Percentiles rank a stretch among this genome's conserved stretches.
These are phyloP conservation scores for Scomber japonicus DNA, from an alignment of 2,113 vertebrate genomes.

Conservation along the genomic window DNA sequence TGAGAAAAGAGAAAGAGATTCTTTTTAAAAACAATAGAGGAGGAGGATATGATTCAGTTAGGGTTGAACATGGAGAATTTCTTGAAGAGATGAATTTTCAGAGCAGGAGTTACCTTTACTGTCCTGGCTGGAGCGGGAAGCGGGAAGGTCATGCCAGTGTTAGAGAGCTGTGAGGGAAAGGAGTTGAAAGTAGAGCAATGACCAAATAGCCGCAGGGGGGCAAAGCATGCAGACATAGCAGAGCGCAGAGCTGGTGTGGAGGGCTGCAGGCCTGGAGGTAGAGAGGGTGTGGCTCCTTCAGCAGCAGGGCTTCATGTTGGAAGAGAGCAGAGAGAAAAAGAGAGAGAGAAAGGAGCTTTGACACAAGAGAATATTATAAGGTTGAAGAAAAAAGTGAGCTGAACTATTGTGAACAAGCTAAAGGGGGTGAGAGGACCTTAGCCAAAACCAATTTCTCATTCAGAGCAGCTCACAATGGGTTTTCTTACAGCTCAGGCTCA, in stretches of 20 bases:
- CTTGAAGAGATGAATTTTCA: slow-evolving; percentile 27
- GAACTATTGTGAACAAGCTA: slow-evolving; percentile 49
- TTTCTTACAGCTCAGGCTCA: slow-evolving; percentile 54
- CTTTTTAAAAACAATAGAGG: background rate
- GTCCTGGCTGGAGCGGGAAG: slow-evolving; percentile 38
- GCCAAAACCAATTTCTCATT: slow-evolving; percentile 63
- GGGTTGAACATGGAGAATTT: slow-evolving; percentile 26
- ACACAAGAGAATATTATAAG: slow-evolving; percentile 36
- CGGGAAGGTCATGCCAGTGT: slow-evolving; percentile 52
- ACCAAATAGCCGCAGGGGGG: slow-evolving; percentile 36
- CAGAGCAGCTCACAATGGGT: slow-evolving; percentile 41
- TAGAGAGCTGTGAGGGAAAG: slow-evolving; percentile 23
- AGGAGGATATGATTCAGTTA: background rate
- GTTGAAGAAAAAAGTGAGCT: slow-evolving; percentile 49
- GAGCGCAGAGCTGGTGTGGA: slow-evolving; percentile 16
- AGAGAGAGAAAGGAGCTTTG: background rate
- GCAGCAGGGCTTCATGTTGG: slow-evolving; percentile 19
- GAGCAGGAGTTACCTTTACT: slow-evolving; percentile 28
- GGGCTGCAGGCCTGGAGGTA: slow-evolving; percentile 28
- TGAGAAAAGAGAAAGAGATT: background rate
- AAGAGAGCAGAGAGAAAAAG: slow-evolving; percentile 23
- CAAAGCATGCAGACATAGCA: slow-evolving; percentile 8
- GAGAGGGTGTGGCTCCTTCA: slow-evolving; percentile 6
- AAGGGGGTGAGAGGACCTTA: slow-evolving; percentile 54
- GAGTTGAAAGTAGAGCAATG: slow-evolving; percentile 55